phyloP scores from a whole-genome alignment of 2,797 vertebrate genomes.

The Hyperoplus lanceolatus region DNA sequence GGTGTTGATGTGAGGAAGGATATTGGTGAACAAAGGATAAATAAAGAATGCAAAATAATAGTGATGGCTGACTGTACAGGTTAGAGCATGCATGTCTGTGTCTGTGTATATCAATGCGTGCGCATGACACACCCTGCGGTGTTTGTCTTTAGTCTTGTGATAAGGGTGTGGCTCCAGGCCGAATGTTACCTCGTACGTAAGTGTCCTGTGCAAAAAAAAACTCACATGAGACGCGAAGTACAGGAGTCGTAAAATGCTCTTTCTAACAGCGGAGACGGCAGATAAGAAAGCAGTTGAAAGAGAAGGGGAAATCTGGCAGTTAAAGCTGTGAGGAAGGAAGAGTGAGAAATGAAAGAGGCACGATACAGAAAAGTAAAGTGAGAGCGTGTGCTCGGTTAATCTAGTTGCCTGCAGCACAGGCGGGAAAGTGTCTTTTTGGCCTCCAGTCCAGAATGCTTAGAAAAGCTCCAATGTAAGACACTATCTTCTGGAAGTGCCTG shows the following conservation, averaged over 20 bases:
- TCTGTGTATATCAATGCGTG: slow-evolving; percentile 47
- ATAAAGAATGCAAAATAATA: slow-evolving; percentile 18
- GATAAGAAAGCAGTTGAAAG: slow-evolving; percentile 33
- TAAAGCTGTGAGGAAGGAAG: slow-evolving; percentile 7
- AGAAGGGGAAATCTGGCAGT: not conserved
- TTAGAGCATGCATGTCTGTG: slow-evolving; percentile 48
- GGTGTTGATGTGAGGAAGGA: slow-evolving; percentile 3
- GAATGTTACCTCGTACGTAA: slow-evolving; percentile 40
- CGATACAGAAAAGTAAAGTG: slow-evolving; percentile 9
- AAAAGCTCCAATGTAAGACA: slow-evolving; percentile 20
- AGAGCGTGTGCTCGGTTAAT: slow-evolving; percentile 10
- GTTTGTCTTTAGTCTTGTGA: slow-evolving; percentile 75
- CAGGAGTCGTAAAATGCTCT: slow-evolving; percentile 25
- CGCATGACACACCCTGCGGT: slow-evolving; percentile 72
- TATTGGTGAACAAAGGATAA: slow-evolving; percentile 41
- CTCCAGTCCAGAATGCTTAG: slow-evolving; percentile 15
- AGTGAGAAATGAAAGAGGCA: slow-evolving; percentile 42
- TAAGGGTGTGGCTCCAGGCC: slow-evolving; percentile 72
- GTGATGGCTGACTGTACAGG: slow-evolving; percentile 54
- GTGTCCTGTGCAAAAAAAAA: slow-evolving; percentile 67
- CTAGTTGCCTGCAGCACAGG: slow-evolving; percentile 43
- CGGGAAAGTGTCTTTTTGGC: slow-evolving; percentile 40
- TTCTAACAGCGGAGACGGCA: slow-evolving; percentile 12
- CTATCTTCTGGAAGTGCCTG: slow-evolving; percentile 53
- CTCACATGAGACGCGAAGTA: slow-evolving; percentile 50